phyloP scores from a whole-genome alignment of 1,140 invertebrate species.

The Drosophila burlai region DNA sequence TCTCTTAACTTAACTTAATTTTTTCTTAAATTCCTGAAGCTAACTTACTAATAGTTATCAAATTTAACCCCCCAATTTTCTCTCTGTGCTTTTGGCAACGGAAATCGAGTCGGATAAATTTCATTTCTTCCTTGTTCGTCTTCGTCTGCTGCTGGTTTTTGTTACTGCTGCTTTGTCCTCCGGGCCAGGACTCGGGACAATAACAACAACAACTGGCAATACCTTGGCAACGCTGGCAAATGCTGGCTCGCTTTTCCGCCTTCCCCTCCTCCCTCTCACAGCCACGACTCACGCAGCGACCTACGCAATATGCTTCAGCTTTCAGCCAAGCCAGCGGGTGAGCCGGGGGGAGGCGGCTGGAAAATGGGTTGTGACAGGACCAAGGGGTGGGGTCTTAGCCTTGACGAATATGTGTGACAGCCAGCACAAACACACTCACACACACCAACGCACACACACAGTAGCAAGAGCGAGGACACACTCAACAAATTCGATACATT shows the following conservation, averaged over 20 bases:
- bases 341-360: constrained; percentile 9
- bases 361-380: constrained; percentile 30
- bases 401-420: constrained; percentile 57
- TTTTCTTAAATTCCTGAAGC: neutral
- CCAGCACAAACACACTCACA: constrained; percentile 25
- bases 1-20: neutral
- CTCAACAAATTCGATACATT: constrained; percentile 58
- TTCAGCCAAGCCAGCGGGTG: constrained; percentile 51
- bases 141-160: constrained; percentile 23
- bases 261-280: neutral
- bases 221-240: constrained; percentile 65
- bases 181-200: constrained; percentile 48
- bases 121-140: constrained; percentile 54
- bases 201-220: constrained; percentile 31
- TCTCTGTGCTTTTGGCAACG: constrained; percentile 36
- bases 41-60: constrained; percentile 6
- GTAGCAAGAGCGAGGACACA: constrained; percentile 44
- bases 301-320: constrained; percentile 82
- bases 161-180: constrained; percentile 40
- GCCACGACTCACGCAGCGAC: constrained; percentile 68
- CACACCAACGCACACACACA: constrained; percentile 19
- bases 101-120: constrained; percentile 79
- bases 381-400: constrained; percentile 18
- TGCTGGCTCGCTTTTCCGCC: constrained; percentile 5
- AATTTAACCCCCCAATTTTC: constrained; percentile 10